phyloP scores from a whole-genome alignment of 2,113 vertebrate species.

The Pelecanus crispus region DNA sequence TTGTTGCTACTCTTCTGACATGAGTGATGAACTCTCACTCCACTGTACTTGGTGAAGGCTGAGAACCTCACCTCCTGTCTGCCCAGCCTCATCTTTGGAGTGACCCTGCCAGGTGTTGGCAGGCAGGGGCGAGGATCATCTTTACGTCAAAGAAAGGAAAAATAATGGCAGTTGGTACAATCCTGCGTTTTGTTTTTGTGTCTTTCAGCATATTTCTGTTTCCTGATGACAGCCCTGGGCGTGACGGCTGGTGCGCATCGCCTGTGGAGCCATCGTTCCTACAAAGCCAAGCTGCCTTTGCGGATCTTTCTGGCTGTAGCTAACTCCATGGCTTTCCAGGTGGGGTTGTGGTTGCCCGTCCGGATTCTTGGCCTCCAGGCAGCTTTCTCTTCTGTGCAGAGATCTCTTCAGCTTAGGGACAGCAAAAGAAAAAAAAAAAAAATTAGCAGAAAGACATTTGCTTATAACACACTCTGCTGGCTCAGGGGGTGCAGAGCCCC shows the following conservation, averaged over 20 bases:
- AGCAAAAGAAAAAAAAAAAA: background rate
- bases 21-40: background rate
- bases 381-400: background rate
- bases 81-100: background rate
- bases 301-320: conserved; percentile 78
- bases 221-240: conserved; percentile 74
- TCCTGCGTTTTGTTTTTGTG: background rate
- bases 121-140: background rate
- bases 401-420: background rate
- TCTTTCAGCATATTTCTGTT: conserved; percentile 77
- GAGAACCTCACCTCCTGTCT: background rate
- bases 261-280: conserved; percentile 82
- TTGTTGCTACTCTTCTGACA: background rate
- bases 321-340: conserved; percentile 87
- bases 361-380: background rate
- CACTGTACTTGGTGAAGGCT: background rate
- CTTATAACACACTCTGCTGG: background rate
- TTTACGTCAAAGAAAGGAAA: background rate
- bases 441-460: background rate
- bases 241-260: conserved; percentile 78
- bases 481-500: background rate
- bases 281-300: conserved; percentile 82
- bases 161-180: background rate
- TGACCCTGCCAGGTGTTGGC: accelerated
- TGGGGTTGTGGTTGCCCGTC: background rate